Evolutionary conservation across 2,888 invertebrate genomes (phyloP).

Genomic region (Calameuta idolon): DNA sequence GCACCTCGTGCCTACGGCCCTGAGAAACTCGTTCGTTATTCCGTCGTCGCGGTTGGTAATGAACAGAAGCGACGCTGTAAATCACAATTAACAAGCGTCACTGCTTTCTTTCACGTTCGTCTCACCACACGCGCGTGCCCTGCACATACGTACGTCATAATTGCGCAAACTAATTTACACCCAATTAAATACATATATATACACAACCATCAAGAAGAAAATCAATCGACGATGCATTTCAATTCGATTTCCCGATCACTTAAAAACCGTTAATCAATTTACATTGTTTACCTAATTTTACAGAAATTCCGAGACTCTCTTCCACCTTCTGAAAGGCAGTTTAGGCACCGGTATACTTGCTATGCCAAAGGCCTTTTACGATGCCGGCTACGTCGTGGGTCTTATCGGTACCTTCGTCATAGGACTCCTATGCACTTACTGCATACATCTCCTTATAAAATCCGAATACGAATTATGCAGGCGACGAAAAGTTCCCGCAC

Average conservation of each 20-base stretch:
- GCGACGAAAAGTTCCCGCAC: slow-evolving; percentile 70
- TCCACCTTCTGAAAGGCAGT: slow-evolving; percentile 90
- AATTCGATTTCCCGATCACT: neutral
- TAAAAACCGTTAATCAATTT: neutral
- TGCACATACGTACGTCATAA: neutral
- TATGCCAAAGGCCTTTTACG: slow-evolving; percentile 87
- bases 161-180: neutral
- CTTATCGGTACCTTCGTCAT: slow-evolving; percentile 84
- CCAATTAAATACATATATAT: neutral
- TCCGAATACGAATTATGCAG: slow-evolving; percentile 72
- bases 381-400: slow-evolving; percentile 87
- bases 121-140: neutral
- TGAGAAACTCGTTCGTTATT: neutral
- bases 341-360: slow-evolving; percentile 93
- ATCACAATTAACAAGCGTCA: neutral
- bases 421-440: slow-evolving; percentile 91
- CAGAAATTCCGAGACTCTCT: slow-evolving; percentile 83
- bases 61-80: neutral
- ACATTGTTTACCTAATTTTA: slow-evolving; percentile 36
- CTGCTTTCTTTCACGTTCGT: neutral
- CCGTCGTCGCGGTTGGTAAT: neutral
- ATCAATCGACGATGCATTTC: too few relatives aligned
- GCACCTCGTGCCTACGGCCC: neutral
- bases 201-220: neutral
- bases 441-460: slow-evolving; percentile 88